Evolutionary conservation across 1,140 invertebrate species (phyloP).

Genomic region (Nebria ingens): DNA sequence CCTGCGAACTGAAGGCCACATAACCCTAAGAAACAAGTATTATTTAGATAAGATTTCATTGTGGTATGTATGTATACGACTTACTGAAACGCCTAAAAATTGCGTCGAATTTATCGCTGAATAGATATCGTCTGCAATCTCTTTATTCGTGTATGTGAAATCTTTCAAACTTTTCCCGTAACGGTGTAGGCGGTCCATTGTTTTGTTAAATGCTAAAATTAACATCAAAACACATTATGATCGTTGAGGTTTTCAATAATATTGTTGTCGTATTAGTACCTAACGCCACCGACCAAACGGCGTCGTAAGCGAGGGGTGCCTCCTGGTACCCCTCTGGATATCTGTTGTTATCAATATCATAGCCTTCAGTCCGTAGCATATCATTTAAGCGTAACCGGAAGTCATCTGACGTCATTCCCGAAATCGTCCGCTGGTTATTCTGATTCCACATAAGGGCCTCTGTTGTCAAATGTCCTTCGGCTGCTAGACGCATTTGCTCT

Average conservation of each 20-base stretch:
- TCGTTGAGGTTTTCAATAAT: slow-evolving; percentile 6
- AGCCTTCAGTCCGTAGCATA: slow-evolving; percentile 63
- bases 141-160: slow-evolving; percentile 94
- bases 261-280: slow-evolving; percentile 48
- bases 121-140: slow-evolving; percentile 91
- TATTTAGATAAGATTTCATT: neutral
- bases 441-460: slow-evolving; percentile 98
- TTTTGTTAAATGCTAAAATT: slow-evolving; percentile 84
- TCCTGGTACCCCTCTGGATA: slow-evolving; percentile 95
- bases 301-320: slow-evolving; percentile 96
- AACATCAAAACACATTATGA: slow-evolving; percentile 14
- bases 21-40: slow-evolving; percentile 54
- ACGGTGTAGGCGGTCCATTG: slow-evolving; percentile 73
- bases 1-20: slow-evolving; percentile 92
- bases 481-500: slow-evolving; percentile 85
- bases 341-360: slow-evolving; percentile 68
- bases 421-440: slow-evolving; percentile 83
- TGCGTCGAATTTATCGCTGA: slow-evolving; percentile 94
- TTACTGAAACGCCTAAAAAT: slow-evolving; percentile 95
- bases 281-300: slow-evolving; percentile 94
- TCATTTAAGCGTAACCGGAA: slow-evolving; percentile 68
- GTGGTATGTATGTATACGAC: slow-evolving; percentile 29
- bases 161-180: slow-evolving; percentile 78
- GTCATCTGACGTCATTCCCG: slow-evolving; percentile 78
- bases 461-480: slow-evolving; percentile 95